Conservation (phyloP, 2,113 vertebrate species). For the Asarcornis scutulata region DNA sequence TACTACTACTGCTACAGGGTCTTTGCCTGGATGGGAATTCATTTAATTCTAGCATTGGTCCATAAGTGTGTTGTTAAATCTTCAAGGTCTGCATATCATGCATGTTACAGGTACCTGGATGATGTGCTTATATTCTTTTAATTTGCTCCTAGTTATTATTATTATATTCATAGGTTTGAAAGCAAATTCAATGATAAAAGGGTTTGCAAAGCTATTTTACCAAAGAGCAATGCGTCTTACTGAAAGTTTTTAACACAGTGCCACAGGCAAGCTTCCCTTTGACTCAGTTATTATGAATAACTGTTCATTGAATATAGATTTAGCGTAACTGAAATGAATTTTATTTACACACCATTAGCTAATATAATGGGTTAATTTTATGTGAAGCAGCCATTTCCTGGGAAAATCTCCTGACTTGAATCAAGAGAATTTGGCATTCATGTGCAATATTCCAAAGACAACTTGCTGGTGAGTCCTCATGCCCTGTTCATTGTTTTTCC, state of each 20-base stretch:
- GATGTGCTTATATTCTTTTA: neutral
- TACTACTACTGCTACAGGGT: neutral
- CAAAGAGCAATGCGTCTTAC: neutral
- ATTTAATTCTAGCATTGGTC: neutral
- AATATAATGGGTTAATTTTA: slow-evolving; percentile 35
- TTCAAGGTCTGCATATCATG: neutral
- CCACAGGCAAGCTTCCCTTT: neutral
- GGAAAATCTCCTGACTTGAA: neutral
- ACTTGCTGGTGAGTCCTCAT: neutral
- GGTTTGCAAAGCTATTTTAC: neutral
- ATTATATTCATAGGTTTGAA: neutral
- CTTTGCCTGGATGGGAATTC: neutral
- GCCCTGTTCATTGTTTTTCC: neutral
- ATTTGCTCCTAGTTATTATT: neutral
- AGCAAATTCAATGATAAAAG: neutral
- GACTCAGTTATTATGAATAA: neutral
- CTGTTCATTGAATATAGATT: slow-evolving; percentile 4
- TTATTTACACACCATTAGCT: slow-evolving; percentile 32
- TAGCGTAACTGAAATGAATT: neutral
- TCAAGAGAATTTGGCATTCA: neutral
- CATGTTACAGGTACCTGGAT: neutral
- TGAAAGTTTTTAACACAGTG: neutral
- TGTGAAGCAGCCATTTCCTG: neutral
- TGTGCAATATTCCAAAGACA: neutral
- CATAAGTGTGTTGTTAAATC: neutral